A percentile compares a stretch with the other conserved stretches of the same genome.
Conservation (phyloP, 2,888 invertebrate species). For the Epicampocera succincta region DNA sequence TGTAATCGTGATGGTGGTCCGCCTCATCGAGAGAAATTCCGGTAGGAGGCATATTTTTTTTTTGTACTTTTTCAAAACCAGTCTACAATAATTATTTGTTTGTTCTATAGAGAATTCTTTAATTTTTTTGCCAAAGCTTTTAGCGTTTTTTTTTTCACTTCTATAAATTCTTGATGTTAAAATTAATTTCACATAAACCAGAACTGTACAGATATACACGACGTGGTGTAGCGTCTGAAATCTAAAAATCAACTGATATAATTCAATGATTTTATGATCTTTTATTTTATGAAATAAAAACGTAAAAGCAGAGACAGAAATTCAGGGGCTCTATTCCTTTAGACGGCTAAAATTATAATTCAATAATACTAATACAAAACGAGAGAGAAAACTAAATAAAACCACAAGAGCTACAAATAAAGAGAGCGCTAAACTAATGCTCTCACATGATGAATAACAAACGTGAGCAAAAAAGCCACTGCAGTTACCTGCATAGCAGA, state of each 20-base stretch:
- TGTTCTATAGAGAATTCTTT: conserved; percentile 13
- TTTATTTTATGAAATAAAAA: conserved; percentile 65
- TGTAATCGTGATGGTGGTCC: conserved; percentile 72
- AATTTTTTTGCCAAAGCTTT: conserved; percentile 23
- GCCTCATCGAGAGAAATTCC: conserved; percentile 73
- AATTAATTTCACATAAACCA: not conserved
- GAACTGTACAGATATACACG: not conserved
- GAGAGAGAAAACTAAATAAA: too few species aligned
- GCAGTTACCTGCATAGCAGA: conserved; percentile 17
- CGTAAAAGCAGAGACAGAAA: conserved; percentile 4
- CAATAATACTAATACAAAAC: too few species aligned
- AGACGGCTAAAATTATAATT: conserved; percentile 5
- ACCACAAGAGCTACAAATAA: too few species aligned
- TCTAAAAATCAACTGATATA: conserved; percentile 69
- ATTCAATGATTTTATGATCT: conserved; percentile 59
- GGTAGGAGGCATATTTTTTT: conserved; percentile 78
- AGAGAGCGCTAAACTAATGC: conserved; percentile 7
- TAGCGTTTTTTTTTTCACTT: conserved; percentile 4
- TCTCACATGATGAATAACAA: not conserved
- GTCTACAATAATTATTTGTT: not conserved
- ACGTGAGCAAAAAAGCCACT: not conserved
- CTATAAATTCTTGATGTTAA: conserved; percentile 21
- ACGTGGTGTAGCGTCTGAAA: conserved; percentile 54
- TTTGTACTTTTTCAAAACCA: conserved; percentile 11
- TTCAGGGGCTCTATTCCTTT: not conserved